phyloP scores from a whole-genome alignment of 1,140 invertebrate species.

The Lysiphlebus fabarum region DNA sequence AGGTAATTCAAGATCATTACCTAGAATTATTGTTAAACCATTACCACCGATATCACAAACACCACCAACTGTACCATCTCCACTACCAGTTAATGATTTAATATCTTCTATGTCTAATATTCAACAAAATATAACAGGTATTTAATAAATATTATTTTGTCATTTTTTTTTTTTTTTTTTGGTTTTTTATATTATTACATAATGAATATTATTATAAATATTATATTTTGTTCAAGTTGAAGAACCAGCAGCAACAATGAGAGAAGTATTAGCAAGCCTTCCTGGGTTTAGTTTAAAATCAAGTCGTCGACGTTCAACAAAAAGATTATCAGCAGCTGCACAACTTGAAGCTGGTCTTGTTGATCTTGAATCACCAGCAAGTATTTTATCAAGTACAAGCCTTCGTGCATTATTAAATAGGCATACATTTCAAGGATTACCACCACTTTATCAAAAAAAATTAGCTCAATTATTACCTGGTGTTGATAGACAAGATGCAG shows the following conservation, averaged over 20 bases:
- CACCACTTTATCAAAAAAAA: slow-evolving; percentile 87
- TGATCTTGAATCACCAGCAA: slow-evolving; percentile 94
- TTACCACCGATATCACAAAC: slow-evolving; percentile 61
- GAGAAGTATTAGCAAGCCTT: slow-evolving; percentile 82
- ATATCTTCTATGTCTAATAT: slow-evolving; percentile 39
- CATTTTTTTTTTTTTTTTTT: too few species aligned
- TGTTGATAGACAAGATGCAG: slow-evolving; percentile 76
- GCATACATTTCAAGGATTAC: slow-evolving; percentile 85
- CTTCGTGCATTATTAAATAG: slow-evolving; percentile 83
- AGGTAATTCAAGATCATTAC: slow-evolving; percentile 64
- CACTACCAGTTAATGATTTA: slow-evolving; percentile 36
- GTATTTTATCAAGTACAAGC: slow-evolving; percentile 90
- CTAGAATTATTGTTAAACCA: slow-evolving; percentile 69
- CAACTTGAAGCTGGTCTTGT: slow-evolving; percentile 92
- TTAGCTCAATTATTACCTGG: slow-evolving; percentile 85
- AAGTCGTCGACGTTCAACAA: slow-evolving; percentile 71
- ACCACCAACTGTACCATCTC: slow-evolving; percentile 17
- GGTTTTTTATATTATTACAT: too few species aligned
- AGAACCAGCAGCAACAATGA: slow-evolving; percentile 67
- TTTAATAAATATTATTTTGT: too few species aligned
- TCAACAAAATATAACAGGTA: slow-evolving; percentile 42
- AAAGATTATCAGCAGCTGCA: slow-evolving; percentile 83
- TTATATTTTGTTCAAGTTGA: slow-evolving; percentile 40
- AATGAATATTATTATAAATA: too few species aligned
- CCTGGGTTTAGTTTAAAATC: slow-evolving; percentile 85